Base-by-base conservation (phyloP, 1,140 invertebrate species). In the Drosophila micromelanica region DNA sequence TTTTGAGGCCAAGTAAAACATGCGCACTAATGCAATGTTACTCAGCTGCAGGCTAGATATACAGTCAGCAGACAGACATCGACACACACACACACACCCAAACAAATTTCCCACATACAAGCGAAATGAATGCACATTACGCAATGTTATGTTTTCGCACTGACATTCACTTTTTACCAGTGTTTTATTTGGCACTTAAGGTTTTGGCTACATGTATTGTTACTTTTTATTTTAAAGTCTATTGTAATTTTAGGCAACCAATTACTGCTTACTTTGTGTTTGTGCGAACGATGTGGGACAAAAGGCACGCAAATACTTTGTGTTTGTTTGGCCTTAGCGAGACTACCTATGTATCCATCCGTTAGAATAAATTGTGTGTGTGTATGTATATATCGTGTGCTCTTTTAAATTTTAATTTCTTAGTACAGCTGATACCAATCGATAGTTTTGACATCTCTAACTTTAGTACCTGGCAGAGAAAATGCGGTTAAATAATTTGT, bases 71-170 rank as follows among this genome's bases (percentile, higher is more conserved):
- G 54, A 63, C 40, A 74, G 52, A 64, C 49, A 48, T 8, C n/a
- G 52, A 68, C 62, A 73, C 40, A 45, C 38, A 63, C 37, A 72
- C 45, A 51, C 43, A 63, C 37, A 72, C 45, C 48, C 43, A 45
- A 5, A 42, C 8, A 62, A 13, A 38, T 23, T 6, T 64, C 59
- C 59, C 63, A 12, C 30, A 71, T 23, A 40, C 48, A 42, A n/a
- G 17, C 30, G 15, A 30, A 69, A 67, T 60, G 13, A 73, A 76
- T 85, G 81, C 81, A 9, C 32, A 89, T 86, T 86, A 86, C 72
- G 82, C 82, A 86, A 86, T 86, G 78, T 63, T 78, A 52, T 84
- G 76, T 64, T 84, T 81, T 80, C 63, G 57, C 43, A 51, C 6
- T 49, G 61, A 37, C 67, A 57, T 78, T 74, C n/a, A 69, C 32